Conservation (phyloP, 2,113 vertebrate genomes). For the Edolisoma coerulescens region DNA sequence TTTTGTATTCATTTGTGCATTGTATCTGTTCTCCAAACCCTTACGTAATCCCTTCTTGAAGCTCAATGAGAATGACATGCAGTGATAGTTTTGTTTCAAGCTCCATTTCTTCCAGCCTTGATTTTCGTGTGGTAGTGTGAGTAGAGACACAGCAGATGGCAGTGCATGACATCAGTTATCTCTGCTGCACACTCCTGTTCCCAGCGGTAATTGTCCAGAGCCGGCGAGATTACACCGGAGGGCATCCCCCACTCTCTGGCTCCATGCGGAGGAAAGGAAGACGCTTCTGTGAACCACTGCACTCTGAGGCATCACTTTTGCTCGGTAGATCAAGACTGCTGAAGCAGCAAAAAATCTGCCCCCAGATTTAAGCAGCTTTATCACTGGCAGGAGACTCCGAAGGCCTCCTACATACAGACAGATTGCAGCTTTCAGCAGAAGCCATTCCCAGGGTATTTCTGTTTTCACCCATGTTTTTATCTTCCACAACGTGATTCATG, state of each 20-base stretch:
- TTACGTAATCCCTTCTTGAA: background rate
- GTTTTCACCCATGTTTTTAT: background rate
- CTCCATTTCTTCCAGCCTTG: background rate
- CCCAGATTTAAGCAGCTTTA: background rate
- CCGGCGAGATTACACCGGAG: background rate
- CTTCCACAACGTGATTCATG: background rate
- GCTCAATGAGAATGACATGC: background rate
- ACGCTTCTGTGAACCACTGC: background rate
- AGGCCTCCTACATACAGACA: background rate
- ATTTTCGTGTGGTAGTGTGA: conserved; percentile 3
- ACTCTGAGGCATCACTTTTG: background rate
- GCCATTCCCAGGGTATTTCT: background rate
- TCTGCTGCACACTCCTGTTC: background rate
- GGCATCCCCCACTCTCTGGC: background rate
- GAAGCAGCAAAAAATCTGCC: conserved; percentile 33
- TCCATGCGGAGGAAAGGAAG: background rate
- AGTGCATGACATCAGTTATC: conserved; percentile 52
- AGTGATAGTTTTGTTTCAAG: background rate
- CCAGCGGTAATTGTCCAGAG: background rate
- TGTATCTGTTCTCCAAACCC: background rate
- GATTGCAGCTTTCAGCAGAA: background rate
- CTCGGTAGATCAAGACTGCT: background rate
- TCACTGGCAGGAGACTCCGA: background rate
- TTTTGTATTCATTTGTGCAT: background rate
- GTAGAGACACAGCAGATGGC: conserved; percentile 73